Conservation (phyloP, 1,140 invertebrate species). For the Dufourea novaeangliae region DNA sequence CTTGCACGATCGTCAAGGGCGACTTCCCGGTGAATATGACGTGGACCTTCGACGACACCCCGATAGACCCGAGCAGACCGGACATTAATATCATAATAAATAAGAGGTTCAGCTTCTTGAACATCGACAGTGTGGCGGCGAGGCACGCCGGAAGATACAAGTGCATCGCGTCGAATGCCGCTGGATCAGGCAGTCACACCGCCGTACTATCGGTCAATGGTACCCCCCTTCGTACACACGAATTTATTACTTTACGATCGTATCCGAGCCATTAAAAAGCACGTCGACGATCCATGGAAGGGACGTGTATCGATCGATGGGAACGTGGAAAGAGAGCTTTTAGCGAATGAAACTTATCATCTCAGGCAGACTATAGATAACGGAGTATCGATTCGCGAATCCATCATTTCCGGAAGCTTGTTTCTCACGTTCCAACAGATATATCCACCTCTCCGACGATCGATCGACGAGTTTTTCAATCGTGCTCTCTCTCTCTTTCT, state of each 20-base stretch:
- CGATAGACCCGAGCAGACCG: constrained; percentile 74
- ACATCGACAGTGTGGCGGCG: constrained; percentile 84
- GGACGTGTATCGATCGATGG: background rate
- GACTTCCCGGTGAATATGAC: constrained; percentile 87
- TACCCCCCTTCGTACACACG: constrained; percentile 75
- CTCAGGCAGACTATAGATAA: no score
- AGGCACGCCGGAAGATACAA: constrained; percentile 86
- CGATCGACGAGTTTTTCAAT: constrained; percentile 29
- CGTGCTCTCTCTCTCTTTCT: no score
- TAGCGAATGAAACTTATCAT: no score
- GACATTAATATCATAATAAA: constrained; percentile 82
- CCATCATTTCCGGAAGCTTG: background rate
- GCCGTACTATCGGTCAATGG: constrained; percentile 86
- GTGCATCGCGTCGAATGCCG: constrained; percentile 86
- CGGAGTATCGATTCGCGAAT: background rate
- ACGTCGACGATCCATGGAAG: background rate
- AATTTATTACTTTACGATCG: constrained; percentile 12
- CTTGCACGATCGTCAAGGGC: constrained; percentile 88
- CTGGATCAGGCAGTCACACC: constrained; percentile 84
- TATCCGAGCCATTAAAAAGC: constrained; percentile 5
- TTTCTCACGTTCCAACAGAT: background rate
- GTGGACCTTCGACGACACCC: constrained; percentile 86
- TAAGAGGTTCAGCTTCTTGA: constrained; percentile 83
- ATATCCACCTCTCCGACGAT: background rate
- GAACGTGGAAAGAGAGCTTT: background rate